Evolutionary conservation across 2,888 invertebrate species (phyloP), one percentile per base, ranked within the genome.

Genomic region (Napeogenes sylphis): DNA sequence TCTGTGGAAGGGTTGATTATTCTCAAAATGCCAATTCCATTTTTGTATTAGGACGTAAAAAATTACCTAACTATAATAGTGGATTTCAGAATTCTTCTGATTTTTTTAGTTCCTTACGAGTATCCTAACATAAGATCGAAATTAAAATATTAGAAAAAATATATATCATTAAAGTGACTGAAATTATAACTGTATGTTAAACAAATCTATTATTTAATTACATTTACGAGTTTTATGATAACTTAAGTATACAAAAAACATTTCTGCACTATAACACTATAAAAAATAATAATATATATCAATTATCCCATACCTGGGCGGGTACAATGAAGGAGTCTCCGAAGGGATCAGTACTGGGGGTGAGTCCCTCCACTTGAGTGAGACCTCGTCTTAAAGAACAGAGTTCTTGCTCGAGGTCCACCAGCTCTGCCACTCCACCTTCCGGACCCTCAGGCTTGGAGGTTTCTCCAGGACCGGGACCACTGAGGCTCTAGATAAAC

Each of bases 331-430:
- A 90, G 38, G 89, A 90, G 73, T 90, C 90, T 45, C 90, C 90
- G 62, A 90, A 90, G 3, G 90, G 90, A 67, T 90, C 90, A 4
- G 92, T 88, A n/a, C 92, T 90, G 2, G 94, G 92, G 3, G 96
- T 96, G 45, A 96, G 94, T 63, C 95, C 93, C 81, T 96, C 96
- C 92, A 97, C 96, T 85, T 97, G 97, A 70, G 95, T 95, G 67
- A 97, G 94, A 2, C 97, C 97, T 71, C 97, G 93, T 79, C 97
- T 94, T 73, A 97, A 87, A 63, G 96, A 96, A 78, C 94, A 95
- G 66, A 97, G 88, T 85, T 97, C 97, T 75, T 96, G 94, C 81
- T 97, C 97, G 69, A 97, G 88, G 83, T 97, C 97, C 14, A 97
- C 94, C 66, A 97, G 89, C 88, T 97, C 96, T 2, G 96, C 96